Evolutionary conservation across 2,797 vertebrate genomes (phyloP).

Genomic region (Thunnus albacares): DNA sequence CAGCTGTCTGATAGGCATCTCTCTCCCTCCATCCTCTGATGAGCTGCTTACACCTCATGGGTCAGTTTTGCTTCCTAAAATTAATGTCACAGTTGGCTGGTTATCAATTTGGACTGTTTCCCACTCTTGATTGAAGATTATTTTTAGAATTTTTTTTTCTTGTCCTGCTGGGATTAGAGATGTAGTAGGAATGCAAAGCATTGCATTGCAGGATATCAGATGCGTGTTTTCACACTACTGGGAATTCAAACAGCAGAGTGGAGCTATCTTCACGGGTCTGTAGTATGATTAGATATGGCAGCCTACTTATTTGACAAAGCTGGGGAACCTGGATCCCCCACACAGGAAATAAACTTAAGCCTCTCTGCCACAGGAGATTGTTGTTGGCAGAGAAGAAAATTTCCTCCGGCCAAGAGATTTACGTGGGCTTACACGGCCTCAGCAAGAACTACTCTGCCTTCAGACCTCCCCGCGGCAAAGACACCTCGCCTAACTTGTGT

Average conservation of each 20-base stretch:
- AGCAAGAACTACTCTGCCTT: conserved; percentile 29
- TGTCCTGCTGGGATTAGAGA: background rate
- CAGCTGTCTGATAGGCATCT: conserved; percentile 57
- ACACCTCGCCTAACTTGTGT: conserved; percentile 3
- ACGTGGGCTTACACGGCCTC: conserved; percentile 49
- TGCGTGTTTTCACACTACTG: background rate
- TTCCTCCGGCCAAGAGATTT: conserved; percentile 49
- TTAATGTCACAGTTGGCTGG: conserved; percentile 24
- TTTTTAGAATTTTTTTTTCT: background rate
- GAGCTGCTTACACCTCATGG: conserved; percentile 26
- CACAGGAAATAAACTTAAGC: conserved; percentile 63
- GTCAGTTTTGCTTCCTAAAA: conserved; percentile 35
- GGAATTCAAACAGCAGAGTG: conserved; percentile 10
- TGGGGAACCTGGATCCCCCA: conserved; percentile 54
- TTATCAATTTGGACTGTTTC: background rate
- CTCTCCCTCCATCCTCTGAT: conserved; percentile 22
- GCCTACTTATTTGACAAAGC: conserved; percentile 39
- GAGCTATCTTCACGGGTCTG: conserved; percentile 15
- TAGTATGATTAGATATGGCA: conserved; percentile 15
- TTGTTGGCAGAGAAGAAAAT: conserved; percentile 48
- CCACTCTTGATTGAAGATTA: background rate
- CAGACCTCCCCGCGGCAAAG: conserved; percentile 13
- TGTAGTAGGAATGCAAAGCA: background rate
- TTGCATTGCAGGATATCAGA: background rate
- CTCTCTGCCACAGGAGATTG: conserved; percentile 37